These are phyloP conservation scores for Ginglymostoma cirratum DNA, from an alignment of 2,113 vertebrate genomes.

Conservation along the genomic window DNA sequence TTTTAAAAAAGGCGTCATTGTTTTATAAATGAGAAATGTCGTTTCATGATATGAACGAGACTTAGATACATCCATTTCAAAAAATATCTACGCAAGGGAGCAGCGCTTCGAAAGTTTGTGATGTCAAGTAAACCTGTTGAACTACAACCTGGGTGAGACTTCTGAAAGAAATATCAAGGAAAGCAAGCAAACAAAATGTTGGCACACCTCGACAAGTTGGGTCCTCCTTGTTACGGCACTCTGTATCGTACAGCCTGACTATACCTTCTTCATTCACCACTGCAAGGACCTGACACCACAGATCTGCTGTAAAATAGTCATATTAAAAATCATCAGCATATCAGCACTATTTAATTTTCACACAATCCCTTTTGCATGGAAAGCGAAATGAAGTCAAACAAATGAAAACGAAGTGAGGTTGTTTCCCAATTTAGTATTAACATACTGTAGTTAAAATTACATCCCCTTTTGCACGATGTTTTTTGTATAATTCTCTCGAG, in stretches of 20 bases:
- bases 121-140: no score
- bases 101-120: no score
- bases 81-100: not conserved
- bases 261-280: slow-evolving; percentile 91
- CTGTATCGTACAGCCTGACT: slow-evolving; percentile 80
- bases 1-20: not conserved
- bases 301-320: slow-evolving; percentile 51
- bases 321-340: not conserved
- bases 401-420: not conserved
- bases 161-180: not conserved
- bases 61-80: not conserved
- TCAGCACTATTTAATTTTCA: not conserved
- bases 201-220: slow-evolving; percentile 71
- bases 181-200: slow-evolving; percentile 1
- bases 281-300: slow-evolving; percentile 65
- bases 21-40: not conserved
- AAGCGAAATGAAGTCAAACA: not conserved
- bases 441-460: not conserved
- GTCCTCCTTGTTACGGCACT: slow-evolving; percentile 50
- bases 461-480: no score
- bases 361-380: not conserved
- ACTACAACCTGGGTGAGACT: no score
- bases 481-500: not conserved
- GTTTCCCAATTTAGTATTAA: not conserved
- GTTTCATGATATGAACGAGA: not conserved